Percentiles rank a stretch among this genome's conserved stretches.
Evolutionary conservation across 2,797 vertebrate genomes (phyloP).

Genomic region (Mormyrus hasselquistii): DNA sequence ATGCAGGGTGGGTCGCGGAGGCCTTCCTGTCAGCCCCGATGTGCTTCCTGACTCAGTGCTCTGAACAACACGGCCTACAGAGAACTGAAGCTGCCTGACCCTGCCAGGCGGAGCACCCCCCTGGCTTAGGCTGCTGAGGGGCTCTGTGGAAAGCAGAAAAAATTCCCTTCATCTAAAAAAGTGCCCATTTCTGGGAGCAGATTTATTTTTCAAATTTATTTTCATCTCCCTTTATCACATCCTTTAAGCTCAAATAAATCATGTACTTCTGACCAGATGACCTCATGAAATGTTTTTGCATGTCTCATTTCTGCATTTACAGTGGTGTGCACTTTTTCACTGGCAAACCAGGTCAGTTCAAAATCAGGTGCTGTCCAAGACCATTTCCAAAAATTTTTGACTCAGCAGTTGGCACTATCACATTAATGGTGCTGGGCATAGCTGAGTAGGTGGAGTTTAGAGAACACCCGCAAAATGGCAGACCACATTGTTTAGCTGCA

Average conservation of each 20-base stretch:
- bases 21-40: conserved; percentile 71
- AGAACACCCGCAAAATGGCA: not conserved
- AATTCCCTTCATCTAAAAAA: not conserved
- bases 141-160: not conserved
- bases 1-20: conserved; percentile 70
- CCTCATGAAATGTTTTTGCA: not conserved
- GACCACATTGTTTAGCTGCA: not conserved
- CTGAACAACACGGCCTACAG: conserved; percentile 27
- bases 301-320: not conserved
- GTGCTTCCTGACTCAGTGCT: conserved; percentile 57
- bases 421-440: not conserved
- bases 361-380: not conserved
- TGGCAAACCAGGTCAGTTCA: not conserved
- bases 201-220: not conserved
- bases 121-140: not conserved
- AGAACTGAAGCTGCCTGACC: not conserved
- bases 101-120: not conserved
- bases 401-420: not conserved
- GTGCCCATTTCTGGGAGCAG: not conserved
- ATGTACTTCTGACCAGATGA: not conserved
- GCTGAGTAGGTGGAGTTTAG: not conserved
- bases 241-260: not conserved
- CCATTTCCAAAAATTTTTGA: not conserved
- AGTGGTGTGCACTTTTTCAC: not conserved
- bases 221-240: not conserved